Evolutionary conservation across 2,113 vertebrate species (phyloP).

Genomic region (Ondatra zibethicus): DNA sequence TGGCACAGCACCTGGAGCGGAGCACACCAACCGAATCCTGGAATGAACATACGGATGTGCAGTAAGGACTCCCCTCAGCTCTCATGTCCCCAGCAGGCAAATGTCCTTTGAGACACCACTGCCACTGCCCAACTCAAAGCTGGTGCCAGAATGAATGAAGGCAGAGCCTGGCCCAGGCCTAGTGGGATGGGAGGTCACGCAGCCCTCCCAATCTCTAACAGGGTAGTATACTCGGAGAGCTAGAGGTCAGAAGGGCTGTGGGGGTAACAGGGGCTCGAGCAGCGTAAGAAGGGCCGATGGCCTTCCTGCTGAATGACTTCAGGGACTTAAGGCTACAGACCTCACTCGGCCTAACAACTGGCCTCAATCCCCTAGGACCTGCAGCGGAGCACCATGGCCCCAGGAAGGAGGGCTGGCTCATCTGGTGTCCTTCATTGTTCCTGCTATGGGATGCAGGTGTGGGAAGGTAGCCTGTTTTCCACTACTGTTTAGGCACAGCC

Average conservation of each 20-base stretch:
- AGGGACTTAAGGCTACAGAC: neutral
- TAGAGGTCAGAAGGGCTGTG: accelerated
- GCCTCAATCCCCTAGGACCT: neutral
- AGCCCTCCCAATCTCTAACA: neutral
- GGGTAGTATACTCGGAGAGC: neutral
- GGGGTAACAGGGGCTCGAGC: accelerated
- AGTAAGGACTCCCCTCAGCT: accelerated
- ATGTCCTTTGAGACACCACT: neutral
- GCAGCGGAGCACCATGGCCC: neutral
- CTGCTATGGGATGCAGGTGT: accelerated
- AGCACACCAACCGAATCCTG: neutral
- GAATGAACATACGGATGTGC: accelerated
- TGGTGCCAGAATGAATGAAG: neutral
- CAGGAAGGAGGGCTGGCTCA: neutral
- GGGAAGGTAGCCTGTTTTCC: neutral
- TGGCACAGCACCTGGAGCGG: neutral
- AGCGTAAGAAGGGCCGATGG: accelerated
- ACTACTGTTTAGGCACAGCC: neutral
- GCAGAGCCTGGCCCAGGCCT: neutral
- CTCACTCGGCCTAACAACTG: too few species aligned
- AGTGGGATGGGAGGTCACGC: neutral
- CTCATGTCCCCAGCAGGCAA: neutral
- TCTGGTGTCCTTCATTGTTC: neutral
- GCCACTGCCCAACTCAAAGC: too few species aligned
- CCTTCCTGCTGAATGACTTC: too few species aligned